Base-by-base conservation (phyloP, 2,888 invertebrate species). In the Minunthozetes semirufus region DNA sequence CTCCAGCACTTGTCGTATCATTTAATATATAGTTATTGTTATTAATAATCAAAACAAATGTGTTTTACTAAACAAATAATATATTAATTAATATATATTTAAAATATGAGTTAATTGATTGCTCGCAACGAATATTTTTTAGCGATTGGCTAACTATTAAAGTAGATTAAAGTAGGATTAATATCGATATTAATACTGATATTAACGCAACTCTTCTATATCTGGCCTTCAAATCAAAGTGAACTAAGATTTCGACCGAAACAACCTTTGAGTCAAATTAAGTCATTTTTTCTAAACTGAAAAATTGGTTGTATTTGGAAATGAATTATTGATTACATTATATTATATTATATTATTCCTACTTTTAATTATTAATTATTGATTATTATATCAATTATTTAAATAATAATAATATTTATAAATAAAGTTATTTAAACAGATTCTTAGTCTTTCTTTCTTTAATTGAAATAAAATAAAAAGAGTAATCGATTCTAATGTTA, bases 151-250 rank as follows among this genome's bases (percentile, higher is more conserved):
- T 42, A 11, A 42, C 42, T 33, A 46, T 46, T 46, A 22, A 33
- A 42, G 17, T n/a, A 42, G 9, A 46, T 25, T 22, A 68, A 68
- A 68, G 68, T 68, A 68, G 70, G 70, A 17, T 15, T 70, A 25
- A 61, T 61, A 61, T 66, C 42, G 42, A 66, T 70, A 70, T 27
- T 11, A 61, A 61, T 22, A 15, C 22, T 19, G 22, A 59, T 59
- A 59, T 59, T 59, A 22, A 59, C 59, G 59, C 13, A 59, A 59
- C 59, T 59, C 27, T 27, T 59, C 13, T 66, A 42, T 66, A 42
- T 42, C 42, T 66, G 66, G 66, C 70, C 70, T 70, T 70, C 27
- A 70, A 48, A 70, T 70, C 70, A 70, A 70, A 70, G 70, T 70
- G 70, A 70, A 66, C 27, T 48, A 70, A 48, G 33, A 46, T n/a